Evolutionary conservation across 1,140 invertebrate species (phyloP).

Genomic region (Drosophila sp.): DNA sequence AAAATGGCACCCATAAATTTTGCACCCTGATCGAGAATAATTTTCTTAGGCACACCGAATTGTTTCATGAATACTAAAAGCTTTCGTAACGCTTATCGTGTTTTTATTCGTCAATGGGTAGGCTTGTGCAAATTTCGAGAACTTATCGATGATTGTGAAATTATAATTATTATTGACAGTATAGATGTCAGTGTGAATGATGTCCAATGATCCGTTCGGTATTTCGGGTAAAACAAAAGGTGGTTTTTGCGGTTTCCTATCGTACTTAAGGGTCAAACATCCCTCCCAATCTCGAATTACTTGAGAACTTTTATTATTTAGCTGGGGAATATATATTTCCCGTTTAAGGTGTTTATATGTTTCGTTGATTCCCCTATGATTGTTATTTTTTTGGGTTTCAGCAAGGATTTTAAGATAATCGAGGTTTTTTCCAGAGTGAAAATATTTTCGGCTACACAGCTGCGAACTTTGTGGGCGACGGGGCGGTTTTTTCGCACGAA

Average conservation of each 20-base stretch:
- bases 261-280: conserved; percentile 13
- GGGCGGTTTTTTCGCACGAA: background rate
- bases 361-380: conserved; percentile 18
- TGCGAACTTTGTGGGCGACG: conserved; percentile 3
- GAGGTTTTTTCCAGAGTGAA: background rate
- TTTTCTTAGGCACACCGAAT: background rate
- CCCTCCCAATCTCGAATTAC: background rate
- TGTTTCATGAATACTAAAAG: background rate
- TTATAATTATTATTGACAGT: conserved; percentile 3
- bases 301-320: conserved; percentile 6
- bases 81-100: background rate
- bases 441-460: background rate
- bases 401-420: background rate
- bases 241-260: conserved; percentile 18
- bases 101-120: conserved; percentile 1
- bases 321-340: conserved; percentile 12
- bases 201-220: background rate
- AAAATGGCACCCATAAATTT: conserved; percentile 1
- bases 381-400: conserved; percentile 11
- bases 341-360: background rate
- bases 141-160: conserved; percentile 20
- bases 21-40: background rate
- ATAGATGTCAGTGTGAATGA: conserved; percentile 8
- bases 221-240: conserved; percentile 10
- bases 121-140: conserved; percentile 19